These are phyloP conservation scores for Dendropsophus ebraccatus DNA, from an alignment of 2,113 vertebrate species.

Conservation along the genomic window DNA sequence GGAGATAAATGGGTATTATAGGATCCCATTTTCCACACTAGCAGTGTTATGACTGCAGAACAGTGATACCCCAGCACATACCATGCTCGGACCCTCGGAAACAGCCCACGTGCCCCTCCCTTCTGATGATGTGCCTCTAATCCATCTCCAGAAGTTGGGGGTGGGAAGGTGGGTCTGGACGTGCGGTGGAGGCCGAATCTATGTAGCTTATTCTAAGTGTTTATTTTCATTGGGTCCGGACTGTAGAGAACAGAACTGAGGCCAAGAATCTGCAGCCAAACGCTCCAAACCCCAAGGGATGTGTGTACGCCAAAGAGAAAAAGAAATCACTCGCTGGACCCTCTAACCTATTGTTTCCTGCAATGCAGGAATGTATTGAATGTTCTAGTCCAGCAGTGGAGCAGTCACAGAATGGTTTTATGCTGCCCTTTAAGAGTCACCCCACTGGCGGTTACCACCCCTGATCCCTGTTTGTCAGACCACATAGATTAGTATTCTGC, in stretches of 20 bases:
- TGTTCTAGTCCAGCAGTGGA: neutral
- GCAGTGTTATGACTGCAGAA: too few species aligned
- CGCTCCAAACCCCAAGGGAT: slow-evolving; percentile 57
- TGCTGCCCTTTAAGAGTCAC: too few species aligned
- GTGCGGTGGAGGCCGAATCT: neutral
- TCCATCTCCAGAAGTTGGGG: slow-evolving; percentile 4
- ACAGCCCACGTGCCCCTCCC: neutral
- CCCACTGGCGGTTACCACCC: too few species aligned
- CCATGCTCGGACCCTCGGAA: neutral
- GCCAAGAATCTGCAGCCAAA: slow-evolving; percentile 63
- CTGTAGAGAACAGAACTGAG: slow-evolving; percentile 59
- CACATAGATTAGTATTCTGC: too few species aligned
- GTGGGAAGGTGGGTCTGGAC: too few species aligned
- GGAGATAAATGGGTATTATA: too few species aligned
- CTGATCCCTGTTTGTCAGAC: too few species aligned
- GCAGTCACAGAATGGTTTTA: neutral
- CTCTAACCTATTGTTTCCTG: slow-evolving; percentile 39
- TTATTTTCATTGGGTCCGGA: slow-evolving; percentile 66
- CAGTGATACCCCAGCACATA: neutral
- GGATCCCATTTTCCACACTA: too few species aligned
- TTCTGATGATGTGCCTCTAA: slow-evolving; percentile 1
- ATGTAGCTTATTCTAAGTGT: slow-evolving; percentile 25
- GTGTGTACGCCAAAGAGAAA: slow-evolving; percentile 1
- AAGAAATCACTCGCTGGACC: slow-evolving; percentile 46
- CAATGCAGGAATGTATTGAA: neutral